Conservation (phyloP, 2,113 vertebrate species). For the Aspidoscelis tigris region DNA sequence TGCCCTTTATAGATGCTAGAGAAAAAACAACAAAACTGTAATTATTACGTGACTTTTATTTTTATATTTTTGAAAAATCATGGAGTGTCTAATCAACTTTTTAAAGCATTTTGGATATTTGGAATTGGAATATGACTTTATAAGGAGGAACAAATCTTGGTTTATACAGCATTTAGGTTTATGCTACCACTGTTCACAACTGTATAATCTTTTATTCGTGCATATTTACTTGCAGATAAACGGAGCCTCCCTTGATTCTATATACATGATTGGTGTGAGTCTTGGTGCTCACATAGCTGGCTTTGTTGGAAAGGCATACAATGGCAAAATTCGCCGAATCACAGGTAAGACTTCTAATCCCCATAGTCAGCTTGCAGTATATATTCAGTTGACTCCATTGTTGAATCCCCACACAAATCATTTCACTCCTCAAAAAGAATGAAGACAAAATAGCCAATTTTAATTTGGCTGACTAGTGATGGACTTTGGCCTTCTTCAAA, state of each 20-base stretch:
- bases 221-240: slow-evolving; percentile 70
- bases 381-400: background rate
- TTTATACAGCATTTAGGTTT: background rate
- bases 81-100: background rate
- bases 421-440: too few relatives aligned
- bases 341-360: slow-evolving; percentile 82
- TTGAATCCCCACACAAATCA: too few relatives aligned
- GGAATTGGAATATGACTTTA: background rate
- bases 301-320: slow-evolving; percentile 88
- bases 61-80: background rate
- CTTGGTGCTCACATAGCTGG: slow-evolving; percentile 96
- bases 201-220: background rate
- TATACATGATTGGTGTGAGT: slow-evolving; percentile 92
- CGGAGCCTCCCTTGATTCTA: slow-evolving; percentile 82
- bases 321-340: slow-evolving; percentile 90
- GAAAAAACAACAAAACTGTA: too few relatives aligned
- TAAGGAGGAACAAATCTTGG: background rate
- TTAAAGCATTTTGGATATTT: slow-evolving; percentile 4
- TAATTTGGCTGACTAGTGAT: background rate
- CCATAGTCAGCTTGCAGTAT: background rate
- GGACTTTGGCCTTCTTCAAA: background rate
- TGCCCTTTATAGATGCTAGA: background rate
- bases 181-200: background rate
- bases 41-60: background rate
- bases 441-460: background rate